Conservation (phyloP, 2,797 vertebrate genomes). For the Poeciliopsis paucimaculata region DNA sequence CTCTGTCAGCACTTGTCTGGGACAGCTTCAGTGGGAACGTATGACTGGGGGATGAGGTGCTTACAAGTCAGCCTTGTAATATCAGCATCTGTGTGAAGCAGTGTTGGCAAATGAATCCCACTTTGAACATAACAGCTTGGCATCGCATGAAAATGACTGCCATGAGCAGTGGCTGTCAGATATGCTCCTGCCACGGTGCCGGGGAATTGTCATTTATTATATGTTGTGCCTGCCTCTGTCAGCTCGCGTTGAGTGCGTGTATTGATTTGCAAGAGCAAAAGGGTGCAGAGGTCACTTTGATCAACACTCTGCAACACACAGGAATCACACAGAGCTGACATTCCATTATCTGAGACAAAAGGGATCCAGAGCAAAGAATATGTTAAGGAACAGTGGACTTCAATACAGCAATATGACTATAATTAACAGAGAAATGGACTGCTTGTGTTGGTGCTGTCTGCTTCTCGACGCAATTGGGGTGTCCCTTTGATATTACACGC, state of each 20-base stretch:
- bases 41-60: conserved; percentile 85
- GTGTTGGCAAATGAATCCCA: conserved; percentile 88
- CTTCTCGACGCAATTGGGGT: conserved; percentile 63
- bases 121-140: conserved; percentile 88
- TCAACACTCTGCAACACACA: conserved; percentile 85
- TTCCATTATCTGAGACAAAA: conserved; percentile 89
- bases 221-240: conserved; percentile 88
- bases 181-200: conserved; percentile 82
- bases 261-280: conserved; percentile 89
- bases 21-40: conserved; percentile 74
- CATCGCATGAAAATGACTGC: conserved; percentile 87
- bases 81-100: conserved; percentile 86
- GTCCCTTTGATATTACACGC: conserved; percentile 78
- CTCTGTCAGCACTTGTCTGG: conserved; percentile 80
- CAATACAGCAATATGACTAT: conserved; percentile 84
- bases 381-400: conserved; percentile 85
- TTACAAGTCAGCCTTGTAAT: conserved; percentile 88
- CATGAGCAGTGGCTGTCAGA: conserved; percentile 88
- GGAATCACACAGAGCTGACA: conserved; percentile 87
- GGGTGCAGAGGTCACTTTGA: conserved; percentile 92
- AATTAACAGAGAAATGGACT: conserved; percentile 87
- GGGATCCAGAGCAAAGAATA: conserved; percentile 87
- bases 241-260: conserved; percentile 81
- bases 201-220: conserved; percentile 91
- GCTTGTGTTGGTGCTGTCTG: conserved; percentile 65